Evolutionary conservation across 2,113 vertebrate species (phyloP), one percentile per base, ranked within the genome.

Genomic region (Mustelus asterias): DNA sequence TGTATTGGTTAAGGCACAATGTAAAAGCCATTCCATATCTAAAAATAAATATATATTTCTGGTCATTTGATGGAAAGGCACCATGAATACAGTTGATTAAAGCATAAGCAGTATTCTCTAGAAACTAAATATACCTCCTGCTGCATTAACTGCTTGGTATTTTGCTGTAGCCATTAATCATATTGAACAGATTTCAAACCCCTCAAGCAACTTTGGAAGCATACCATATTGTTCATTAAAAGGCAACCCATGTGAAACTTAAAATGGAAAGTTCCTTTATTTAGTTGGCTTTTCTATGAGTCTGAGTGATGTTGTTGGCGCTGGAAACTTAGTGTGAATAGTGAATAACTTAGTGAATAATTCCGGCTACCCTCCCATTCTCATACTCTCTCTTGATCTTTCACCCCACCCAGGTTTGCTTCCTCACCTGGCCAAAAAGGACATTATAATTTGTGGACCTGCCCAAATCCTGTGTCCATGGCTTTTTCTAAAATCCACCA

Each of bases 131-230:
- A 65, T 93, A 65, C 60, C 20, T 65, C 65, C 58, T 67, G 60
- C 89, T 93, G 37, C 5, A 33, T 95, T 72, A 44, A 44, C 24
- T 33, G 48, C 14, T 95, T 48, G 65, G 90, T 29, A 44, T 94
- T 72, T 95, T 95, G 94, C 67, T 95, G 94, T 95, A 95, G 94
- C 94, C 69, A 95, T 95, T 95, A 95, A 33, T 76, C 94, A 95
- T 41, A 69, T 70, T 94, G 33, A 70, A 94, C 22, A 60, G 33
- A 90, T 33, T 33, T 60, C 13, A 90, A 90, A 90, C 54, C 88
- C 26, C 29, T 90, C 48, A 63, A 60, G 13, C 29, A 63, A 13
- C 58, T 90, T 90, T 63, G 29, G 48, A 90, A 90, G 9, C 6
- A 48, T 60, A 58, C 22, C 48, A 16, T 20, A 41, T 80, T 88